These are phyloP conservation scores for Calliopsis andreniformis DNA, from an alignment of 1,140 invertebrate genomes.

Conservation along the genomic window DNA sequence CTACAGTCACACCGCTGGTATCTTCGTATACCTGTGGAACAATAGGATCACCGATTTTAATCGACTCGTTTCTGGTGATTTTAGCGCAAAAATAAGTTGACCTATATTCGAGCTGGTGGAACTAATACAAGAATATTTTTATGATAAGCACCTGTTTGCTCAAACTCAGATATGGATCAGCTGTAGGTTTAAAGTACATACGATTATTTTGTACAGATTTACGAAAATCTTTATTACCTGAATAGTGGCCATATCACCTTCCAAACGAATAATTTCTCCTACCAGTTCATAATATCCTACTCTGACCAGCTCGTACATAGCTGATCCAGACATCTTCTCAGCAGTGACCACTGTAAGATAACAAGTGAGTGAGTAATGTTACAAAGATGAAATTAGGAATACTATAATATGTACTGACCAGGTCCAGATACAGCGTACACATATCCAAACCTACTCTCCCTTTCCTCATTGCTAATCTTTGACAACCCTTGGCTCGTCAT, in stretches of 20 bases:
- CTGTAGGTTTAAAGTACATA: no score
- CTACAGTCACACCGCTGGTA: slow-evolving; percentile 99
- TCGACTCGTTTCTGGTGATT: no score
- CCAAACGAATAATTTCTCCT: slow-evolving; percentile 99
- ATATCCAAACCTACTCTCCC: slow-evolving; percentile 95
- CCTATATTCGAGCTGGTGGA: no score
- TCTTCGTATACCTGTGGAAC: slow-evolving; percentile 96
- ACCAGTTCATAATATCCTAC: slow-evolving; percentile 99
- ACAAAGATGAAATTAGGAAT: slow-evolving; percentile 1
- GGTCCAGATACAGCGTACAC: slow-evolving; percentile 98
- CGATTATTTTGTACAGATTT: no score
- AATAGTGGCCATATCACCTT: slow-evolving; percentile 99
- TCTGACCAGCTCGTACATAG: slow-evolving; percentile 99
- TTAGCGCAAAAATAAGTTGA: no score
- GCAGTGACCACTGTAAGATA: slow-evolving; percentile 95
- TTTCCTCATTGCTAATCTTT: slow-evolving; percentile 92
- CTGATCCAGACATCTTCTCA: slow-evolving; percentile 99
- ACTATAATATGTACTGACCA: slow-evolving; percentile 85
- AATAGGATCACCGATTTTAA: no score
- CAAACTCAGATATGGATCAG: no score
- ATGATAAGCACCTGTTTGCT: no score
- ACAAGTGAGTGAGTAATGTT: neutral
- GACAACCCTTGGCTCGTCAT: slow-evolving; percentile 82
- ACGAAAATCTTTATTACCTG: slow-evolving; percentile 85
- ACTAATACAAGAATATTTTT: no score